Base-by-base conservation (phyloP, 1,140 invertebrate species). In the Tetramorium simillimum region DNA sequence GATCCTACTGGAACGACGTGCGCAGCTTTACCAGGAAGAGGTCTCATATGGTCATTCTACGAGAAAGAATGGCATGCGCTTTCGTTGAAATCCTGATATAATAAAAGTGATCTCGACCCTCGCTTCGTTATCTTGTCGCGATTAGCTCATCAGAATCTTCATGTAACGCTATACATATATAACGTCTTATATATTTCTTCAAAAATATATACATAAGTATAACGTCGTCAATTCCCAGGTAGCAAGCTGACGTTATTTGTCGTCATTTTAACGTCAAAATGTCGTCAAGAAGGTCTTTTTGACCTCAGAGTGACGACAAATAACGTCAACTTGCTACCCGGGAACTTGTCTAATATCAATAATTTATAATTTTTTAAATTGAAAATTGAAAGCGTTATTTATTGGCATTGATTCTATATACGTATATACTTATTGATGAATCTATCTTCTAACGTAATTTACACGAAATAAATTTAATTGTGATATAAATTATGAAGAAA, bases 41-140 rank as follows among this genome's bases (percentile, higher is more conserved):
- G 7, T 40, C 49, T 40, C 46, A 18, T 28, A 37, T 24, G 77
- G n/a, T 81, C 33, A 56, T 69, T 24, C 18, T 40, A 63, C 46
- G 33, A 81, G 9, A 81, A 81, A 37, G 21, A 81, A 81, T 69
- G 33, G 14, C 33, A 80, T 46, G 4, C 14, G 10, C 21, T 81
- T 69, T 53, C 9, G 33, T 46, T 43, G 49, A 69, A 56, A 81
- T 69, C 77, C 49, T 16, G 9, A 53, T 69, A 81, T 69, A 69
- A n/a, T n/a, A n/a, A n/a, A 69, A 78, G 6, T 78, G 14, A 33
- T n/a, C 33, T 53, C 21, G 21, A 21, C 46, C 7, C 14, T 75
- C 21, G 3, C 6, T 51, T 33, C 9, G 28, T 80, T 65, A 78
- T 10, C 18, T 33, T 28, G 6, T 14, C n/a, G 60, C 43, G 18